Evolutionary conservation across 1,140 invertebrate species (phyloP), one percentile per base, ranked within the genome.

Genomic region (Papilio polyxenes): DNA sequence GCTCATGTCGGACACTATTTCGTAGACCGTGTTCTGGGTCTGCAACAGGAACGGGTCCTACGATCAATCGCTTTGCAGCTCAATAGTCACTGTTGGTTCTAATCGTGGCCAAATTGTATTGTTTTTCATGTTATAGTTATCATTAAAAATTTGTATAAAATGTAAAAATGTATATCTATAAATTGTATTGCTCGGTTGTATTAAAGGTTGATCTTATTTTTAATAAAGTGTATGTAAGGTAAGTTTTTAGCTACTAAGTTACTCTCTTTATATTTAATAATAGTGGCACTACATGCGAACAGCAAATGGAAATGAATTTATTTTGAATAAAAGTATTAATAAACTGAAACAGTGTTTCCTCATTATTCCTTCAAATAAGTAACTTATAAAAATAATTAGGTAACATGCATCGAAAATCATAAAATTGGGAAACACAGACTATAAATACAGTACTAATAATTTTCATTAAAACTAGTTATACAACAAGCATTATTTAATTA

Each of bases 21-120:
- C 98, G 93, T 99, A 99, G 76, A 99, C 98, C 17, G 98, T 98
- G 90, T 98, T 98, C 95, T 99, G 98, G 77, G 98, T 99, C 98
- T 99, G 95, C 78, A 96, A 97, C 86, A 95, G 85, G 91, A 95
- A 94, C 89, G 94, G 94, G 92, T 95, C 93, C 93, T 95, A 91
- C 90, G 93, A 92, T 95, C 90, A 95, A 94, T 95, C 90, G 94
- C 87, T 92, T 95, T 94, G 93, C 89, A 89, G 94, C 92, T 91
- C 93, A 87, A 88, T 89, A 62, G 84, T 85, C 84, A 93, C 89
- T 92, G 90, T 89, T 82, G 87, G 59, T 84, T 82, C 81, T 85
- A 92, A 82, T 87, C 82, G 87, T 84, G 86, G 82, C 49, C 82
- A 80, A 49, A 48, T 89, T 92, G 87, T 93, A 82, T 77, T 87